Conservation (phyloP, 2,888 invertebrate species). For the Anarsia innoxiella region DNA sequence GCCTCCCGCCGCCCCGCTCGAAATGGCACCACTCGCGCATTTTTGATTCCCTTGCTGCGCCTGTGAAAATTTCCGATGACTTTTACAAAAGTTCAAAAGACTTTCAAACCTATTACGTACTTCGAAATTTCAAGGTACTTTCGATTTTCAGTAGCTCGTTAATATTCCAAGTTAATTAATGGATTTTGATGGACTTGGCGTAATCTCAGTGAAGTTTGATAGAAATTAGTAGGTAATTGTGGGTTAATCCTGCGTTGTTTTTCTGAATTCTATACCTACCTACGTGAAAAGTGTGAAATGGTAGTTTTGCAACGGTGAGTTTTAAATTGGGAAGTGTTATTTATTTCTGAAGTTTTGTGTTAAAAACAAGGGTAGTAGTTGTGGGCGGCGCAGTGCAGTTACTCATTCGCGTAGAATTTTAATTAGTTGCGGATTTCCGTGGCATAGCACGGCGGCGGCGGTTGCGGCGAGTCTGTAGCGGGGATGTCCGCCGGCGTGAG, state of each 20-base stretch:
- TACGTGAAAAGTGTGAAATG: too few relatives aligned
- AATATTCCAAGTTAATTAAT: slow-evolving; percentile 69
- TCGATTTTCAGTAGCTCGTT: slow-evolving; percentile 58
- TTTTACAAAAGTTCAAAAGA: slow-evolving; percentile 61
- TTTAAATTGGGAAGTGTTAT: too few relatives aligned
- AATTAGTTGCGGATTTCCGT: slow-evolving; percentile 64
- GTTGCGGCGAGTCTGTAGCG: slow-evolving; percentile 18
- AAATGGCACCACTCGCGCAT: slow-evolving; percentile 37
- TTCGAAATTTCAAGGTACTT: slow-evolving; percentile 65
- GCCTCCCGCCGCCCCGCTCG: slow-evolving; percentile 37
- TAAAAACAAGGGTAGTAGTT: too few relatives aligned
- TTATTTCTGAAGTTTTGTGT: too few relatives aligned
- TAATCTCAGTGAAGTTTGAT: slow-evolving; percentile 48
- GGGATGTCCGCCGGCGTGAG: slow-evolving; percentile 18
- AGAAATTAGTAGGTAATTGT: slow-evolving; percentile 52
- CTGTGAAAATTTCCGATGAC: slow-evolving; percentile 56
- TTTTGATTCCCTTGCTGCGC: slow-evolving; percentile 59
- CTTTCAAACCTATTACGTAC: slow-evolving; percentile 61
- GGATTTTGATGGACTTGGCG: slow-evolving; percentile 58
- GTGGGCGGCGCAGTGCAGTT: slow-evolving; percentile 47
- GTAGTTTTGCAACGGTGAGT: too few relatives aligned
- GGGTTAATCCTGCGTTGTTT: slow-evolving; percentile 36
- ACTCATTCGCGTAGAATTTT: slow-evolving; percentile 64
- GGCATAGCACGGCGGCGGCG: too few relatives aligned
- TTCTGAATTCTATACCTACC: too few relatives aligned